These are phyloP conservation scores for Campodea augens DNA, from an alignment of 1,140 invertebrate species.

Conservation along the genomic window DNA sequence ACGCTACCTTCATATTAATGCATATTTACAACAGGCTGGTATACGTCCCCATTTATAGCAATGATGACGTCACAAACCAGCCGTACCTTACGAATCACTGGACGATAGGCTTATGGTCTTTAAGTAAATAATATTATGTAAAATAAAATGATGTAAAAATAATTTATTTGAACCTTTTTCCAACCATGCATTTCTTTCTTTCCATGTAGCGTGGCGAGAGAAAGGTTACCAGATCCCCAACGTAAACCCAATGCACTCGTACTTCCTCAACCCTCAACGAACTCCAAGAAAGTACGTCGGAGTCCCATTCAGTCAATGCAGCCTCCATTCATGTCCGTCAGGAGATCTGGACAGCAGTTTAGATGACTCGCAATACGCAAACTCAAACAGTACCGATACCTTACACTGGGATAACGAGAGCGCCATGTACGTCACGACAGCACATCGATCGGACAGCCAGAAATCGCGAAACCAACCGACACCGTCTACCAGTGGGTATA, in stretches of 20 bases:
- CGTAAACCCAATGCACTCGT: neutral
- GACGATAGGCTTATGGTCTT: too few species aligned
- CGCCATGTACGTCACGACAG: too few species aligned
- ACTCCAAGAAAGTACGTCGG: slow-evolving; percentile 1
- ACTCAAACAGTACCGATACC: slow-evolving; percentile 61
- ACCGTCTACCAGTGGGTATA: slow-evolving; percentile 12
- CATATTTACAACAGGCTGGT: too few species aligned
- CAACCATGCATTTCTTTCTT: neutral
- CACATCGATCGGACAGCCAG: slow-evolving; percentile 18
- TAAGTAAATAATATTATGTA: too few species aligned
- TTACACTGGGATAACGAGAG: slow-evolving; percentile 52
- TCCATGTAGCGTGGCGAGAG: neutral
- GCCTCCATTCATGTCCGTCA: slow-evolving; percentile 56
- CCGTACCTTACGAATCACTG: too few species aligned
- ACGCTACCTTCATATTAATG: too few species aligned
- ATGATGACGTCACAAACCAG: too few species aligned
- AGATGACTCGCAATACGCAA: slow-evolving; percentile 44
- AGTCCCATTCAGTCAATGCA: slow-evolving; percentile 42
- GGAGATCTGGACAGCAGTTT: slow-evolving; percentile 40
- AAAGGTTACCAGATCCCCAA: neutral
- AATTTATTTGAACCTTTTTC: too few species aligned
- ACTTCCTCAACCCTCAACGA: neutral
- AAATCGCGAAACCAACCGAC: neutral
- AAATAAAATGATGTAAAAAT: too few species aligned
- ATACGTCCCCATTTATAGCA: too few species aligned